Evolutionary conservation across 2,888 invertebrate genomes (phyloP).

Genomic region (Eretmocerus hayati): DNA sequence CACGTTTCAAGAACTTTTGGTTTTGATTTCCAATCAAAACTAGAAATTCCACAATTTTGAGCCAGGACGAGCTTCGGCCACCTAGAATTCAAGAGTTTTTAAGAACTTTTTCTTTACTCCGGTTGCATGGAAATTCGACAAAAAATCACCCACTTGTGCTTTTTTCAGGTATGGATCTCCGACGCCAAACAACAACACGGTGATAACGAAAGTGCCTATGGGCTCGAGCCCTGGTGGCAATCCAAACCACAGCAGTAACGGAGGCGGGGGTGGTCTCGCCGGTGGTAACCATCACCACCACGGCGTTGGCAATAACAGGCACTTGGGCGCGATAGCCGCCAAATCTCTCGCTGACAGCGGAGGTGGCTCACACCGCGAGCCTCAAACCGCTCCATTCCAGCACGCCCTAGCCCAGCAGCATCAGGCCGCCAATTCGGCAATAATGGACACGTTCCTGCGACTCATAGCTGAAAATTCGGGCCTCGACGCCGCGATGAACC

Average conservation of each 20-base stretch:
- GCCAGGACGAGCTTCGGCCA: too few relatives aligned
- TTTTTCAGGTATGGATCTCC: slow-evolving; percentile 53
- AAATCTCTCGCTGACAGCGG: slow-evolving; percentile 35
- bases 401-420: slow-evolving; percentile 33
- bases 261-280: slow-evolving; percentile 60
- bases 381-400: slow-evolving; percentile 58
- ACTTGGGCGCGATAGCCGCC: neutral
- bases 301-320: neutral
- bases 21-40: too few relatives aligned
- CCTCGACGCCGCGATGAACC: slow-evolving; percentile 52
- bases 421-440: slow-evolving; percentile 52
- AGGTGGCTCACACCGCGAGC: slow-evolving; percentile 59
- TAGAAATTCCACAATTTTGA: too few relatives aligned
- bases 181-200: slow-evolving; percentile 53
- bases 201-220: slow-evolving; percentile 40
- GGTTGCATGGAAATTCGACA: too few relatives aligned
- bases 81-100: too few relatives aligned
- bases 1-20: too few relatives aligned
- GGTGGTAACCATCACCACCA: slow-evolving; percentile 27
- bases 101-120: too few relatives aligned
- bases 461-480: slow-evolving; percentile 79
- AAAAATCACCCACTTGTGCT: too few relatives aligned
- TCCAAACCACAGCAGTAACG: slow-evolving; percentile 30
- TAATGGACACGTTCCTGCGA: slow-evolving; percentile 81
- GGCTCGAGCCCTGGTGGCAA: neutral